Evolutionary conservation across 2,113 vertebrate genomes (phyloP), one percentile per base, ranked within the genome.

Genomic region (Parotia lawesii): DNA sequence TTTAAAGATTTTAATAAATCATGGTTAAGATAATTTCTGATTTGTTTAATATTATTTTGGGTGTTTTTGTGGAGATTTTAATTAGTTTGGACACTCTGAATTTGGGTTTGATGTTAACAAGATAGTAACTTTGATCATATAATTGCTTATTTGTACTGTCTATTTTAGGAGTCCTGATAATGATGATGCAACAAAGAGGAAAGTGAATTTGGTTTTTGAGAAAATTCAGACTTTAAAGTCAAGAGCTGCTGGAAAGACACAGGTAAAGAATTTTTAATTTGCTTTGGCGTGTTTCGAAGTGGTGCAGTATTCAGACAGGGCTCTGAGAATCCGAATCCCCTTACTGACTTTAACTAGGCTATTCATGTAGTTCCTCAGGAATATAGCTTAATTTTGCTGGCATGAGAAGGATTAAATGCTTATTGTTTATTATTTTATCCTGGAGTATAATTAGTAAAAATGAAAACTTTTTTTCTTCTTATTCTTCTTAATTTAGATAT

Each of bases 141-240:
- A 1, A 21, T 64, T 65, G 56, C 38, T 87, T 81, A 54, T 40
- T 93, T 83, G 10, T 64, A 9, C 44, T 83, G 6, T 97, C 48
- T 95, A 12, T 92, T 97, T 82, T 94, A 99, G 99, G 89, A 99
- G 98, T 95, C 97, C 93, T 4, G 99, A 99, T 96, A 99, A 98
- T 17, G 99, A 99, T 5, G 99, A 99, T 96, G 98, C 97, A 2
- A 99, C 99, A 2, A 99, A 99, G 96, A 98, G 98, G 91, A 99
- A 99, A 96, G 99, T 99, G 96, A 99, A 99, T 97, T 96, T 99
- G 65, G 99, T 99, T 84, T 99, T 99, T 97, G 99, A 99, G 98
- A 99, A 99, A 97, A 99, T 99, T 93, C 99, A 99, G 97, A 99
- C 99, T 15, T 97, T 99, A 94, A 99, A 99, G 97, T 99, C 99